Conservation (phyloP, 2,113 vertebrate genomes). For the Limanda limanda region DNA sequence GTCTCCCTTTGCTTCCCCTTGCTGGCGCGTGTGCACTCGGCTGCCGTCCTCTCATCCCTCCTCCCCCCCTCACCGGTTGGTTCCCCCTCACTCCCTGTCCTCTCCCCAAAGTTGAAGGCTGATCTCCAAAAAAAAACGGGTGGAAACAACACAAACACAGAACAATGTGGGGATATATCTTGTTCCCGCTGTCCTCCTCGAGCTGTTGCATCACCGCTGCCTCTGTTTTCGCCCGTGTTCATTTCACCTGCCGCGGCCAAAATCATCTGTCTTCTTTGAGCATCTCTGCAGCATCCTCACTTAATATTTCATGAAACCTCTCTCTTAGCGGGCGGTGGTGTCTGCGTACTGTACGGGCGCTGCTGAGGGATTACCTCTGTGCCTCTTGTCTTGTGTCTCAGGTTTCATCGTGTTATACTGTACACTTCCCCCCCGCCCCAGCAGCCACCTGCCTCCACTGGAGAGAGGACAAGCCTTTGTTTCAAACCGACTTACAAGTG, state of each 20-base stretch:
- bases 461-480: conserved; percentile 6
- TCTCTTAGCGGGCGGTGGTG: conserved; percentile 39
- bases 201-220: conserved; percentile 39
- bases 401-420: conserved; percentile 12
- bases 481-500: neutral
- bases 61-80: conserved; percentile 14
- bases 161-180: conserved; percentile 34
- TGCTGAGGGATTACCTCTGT: conserved; percentile 32
- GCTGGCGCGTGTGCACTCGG: conserved; percentile 19
- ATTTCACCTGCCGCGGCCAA: conserved; percentile 50
- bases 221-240: conserved; percentile 15
- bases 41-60: neutral
- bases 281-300: conserved; percentile 39
- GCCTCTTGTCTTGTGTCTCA: conserved; percentile 19
- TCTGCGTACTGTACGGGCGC: conserved; percentile 26
- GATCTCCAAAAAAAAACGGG: conserved; percentile 35
- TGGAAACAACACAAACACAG: neutral
- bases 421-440: neutral
- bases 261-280: conserved; percentile 48
- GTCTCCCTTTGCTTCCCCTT: conserved; percentile 50
- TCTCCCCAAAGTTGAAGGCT: conserved; percentile 23
- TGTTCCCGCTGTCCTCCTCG: conserved; percentile 35
- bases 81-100: conserved; percentile 37
- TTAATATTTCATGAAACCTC: conserved; percentile 60
- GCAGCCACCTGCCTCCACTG: neutral